Percentiles rank a stretch among this genome's conserved stretches.
Evolutionary conservation across 2,113 vertebrate genomes (phyloP).

Genomic region (Mormyrus lacerda): DNA sequence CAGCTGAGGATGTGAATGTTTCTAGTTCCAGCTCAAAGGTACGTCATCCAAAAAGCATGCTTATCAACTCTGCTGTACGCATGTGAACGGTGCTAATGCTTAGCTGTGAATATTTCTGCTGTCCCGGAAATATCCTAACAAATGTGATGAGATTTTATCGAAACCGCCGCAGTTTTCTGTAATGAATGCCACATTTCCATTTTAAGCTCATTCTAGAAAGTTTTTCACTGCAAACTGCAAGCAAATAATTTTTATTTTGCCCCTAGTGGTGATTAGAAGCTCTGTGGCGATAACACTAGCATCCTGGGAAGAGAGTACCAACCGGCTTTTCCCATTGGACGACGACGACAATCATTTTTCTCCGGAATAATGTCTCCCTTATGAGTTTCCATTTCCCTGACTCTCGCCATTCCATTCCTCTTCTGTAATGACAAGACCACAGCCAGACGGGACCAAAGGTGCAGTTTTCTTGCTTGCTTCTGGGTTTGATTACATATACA

Average conservation of each 20-base stretch:
- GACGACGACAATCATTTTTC: background rate
- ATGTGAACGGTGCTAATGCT: background rate
- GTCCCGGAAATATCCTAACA: background rate
- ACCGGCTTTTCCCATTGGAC: slow-evolving; percentile 23
- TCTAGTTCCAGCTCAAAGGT: slow-evolving; percentile 46
- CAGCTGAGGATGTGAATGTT: slow-evolving; percentile 57
- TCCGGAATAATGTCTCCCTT: background rate
- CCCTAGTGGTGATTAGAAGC: slow-evolving; percentile 30
- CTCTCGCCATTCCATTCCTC: background rate
- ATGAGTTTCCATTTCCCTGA: background rate
- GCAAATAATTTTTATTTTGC: background rate
- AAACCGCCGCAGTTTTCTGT: background rate
- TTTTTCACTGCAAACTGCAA: background rate
- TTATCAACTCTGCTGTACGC: background rate
- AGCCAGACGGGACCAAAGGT: background rate
- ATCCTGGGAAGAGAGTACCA: slow-evolving; percentile 43
- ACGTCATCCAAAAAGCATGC: slow-evolving; percentile 11
- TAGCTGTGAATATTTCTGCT: background rate
- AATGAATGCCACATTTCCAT: background rate
- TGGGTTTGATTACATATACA: background rate
- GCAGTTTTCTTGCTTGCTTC: background rate
- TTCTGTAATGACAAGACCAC: background rate
- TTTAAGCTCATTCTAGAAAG: background rate
- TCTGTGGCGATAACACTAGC: slow-evolving; percentile 27
- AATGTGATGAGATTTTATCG: background rate